Percentiles rank a stretch among this genome's conserved stretches.
Conservation (phyloP, 2,797 vertebrate genomes). For the Dendrocincla fuliginosa region DNA sequence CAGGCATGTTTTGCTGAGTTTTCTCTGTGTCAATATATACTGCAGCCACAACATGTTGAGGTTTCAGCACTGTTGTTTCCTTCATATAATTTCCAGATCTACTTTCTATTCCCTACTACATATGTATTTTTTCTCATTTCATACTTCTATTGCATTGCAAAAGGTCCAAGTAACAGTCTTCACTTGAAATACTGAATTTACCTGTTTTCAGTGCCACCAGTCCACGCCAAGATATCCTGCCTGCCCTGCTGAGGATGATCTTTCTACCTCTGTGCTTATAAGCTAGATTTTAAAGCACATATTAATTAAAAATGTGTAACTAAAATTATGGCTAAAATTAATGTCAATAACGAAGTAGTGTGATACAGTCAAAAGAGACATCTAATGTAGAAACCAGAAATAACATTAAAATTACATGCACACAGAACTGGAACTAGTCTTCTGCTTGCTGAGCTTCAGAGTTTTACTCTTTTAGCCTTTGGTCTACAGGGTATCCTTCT, state of each 20-base stretch:
- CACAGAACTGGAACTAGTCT: background rate
- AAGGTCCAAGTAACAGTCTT: background rate
- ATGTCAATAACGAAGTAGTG: background rate
- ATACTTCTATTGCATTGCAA: background rate
- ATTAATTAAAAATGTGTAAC: background rate
- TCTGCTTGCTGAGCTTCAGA: background rate
- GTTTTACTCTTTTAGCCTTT: background rate
- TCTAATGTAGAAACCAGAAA: background rate
- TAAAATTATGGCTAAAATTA: background rate
- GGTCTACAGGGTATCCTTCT: background rate
- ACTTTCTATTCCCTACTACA: background rate
- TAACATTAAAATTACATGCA: background rate
- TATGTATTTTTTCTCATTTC: background rate
- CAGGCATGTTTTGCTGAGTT: background rate
- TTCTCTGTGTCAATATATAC: background rate
- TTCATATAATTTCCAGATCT: background rate
- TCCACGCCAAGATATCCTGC: background rate
- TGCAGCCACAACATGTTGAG: background rate
- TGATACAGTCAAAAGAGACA: background rate
- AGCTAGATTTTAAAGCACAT: background rate
- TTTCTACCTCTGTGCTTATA: background rate
- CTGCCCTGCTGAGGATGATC: background rate
- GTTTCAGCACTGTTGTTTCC: background rate
- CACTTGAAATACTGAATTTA: background rate
- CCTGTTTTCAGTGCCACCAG: background rate